Conservation (phyloP, 2,113 vertebrate genomes). For the Pedetes capensis region DNA sequence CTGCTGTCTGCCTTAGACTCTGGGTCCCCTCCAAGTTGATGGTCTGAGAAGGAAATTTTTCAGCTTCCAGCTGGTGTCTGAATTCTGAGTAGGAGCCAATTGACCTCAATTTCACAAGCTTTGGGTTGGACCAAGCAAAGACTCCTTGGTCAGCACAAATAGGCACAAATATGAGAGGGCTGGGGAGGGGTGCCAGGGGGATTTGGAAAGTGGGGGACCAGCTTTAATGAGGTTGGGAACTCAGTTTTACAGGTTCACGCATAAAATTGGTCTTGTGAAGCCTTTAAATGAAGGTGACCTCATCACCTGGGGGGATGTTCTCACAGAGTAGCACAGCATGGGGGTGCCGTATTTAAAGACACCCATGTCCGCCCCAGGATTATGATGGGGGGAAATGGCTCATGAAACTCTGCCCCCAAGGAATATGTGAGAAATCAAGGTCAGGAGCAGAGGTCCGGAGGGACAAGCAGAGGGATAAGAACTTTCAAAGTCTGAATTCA, state of each 20-base stretch:
- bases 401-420: conserved; percentile 44
- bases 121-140: not conserved
- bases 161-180: not conserved
- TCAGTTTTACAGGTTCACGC: conserved; percentile 49
- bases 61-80: conserved; percentile 40
- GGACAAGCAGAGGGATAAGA: not conserved
- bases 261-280: not conserved
- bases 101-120: conserved; percentile 56
- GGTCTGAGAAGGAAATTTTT: not conserved
- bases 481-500: not conserved
- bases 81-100: conserved; percentile 45
- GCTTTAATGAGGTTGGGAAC: conserved; percentile 47
- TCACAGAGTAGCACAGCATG: fast-evolving
- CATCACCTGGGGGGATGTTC: not conserved
- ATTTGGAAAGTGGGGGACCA: conserved; percentile 27
- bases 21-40: not conserved
- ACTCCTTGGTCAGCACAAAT: not conserved
- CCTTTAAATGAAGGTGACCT: not conserved
- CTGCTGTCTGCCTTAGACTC: not conserved
- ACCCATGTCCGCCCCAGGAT: conserved; percentile 57
- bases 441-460: not conserved
- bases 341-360: conserved; percentile 51
- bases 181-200: not conserved
- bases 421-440: not conserved
- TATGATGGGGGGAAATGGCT: conserved; percentile 62